Conservation (phyloP, 2,888 invertebrate species). For the Mechanitis mazaeus region DNA sequence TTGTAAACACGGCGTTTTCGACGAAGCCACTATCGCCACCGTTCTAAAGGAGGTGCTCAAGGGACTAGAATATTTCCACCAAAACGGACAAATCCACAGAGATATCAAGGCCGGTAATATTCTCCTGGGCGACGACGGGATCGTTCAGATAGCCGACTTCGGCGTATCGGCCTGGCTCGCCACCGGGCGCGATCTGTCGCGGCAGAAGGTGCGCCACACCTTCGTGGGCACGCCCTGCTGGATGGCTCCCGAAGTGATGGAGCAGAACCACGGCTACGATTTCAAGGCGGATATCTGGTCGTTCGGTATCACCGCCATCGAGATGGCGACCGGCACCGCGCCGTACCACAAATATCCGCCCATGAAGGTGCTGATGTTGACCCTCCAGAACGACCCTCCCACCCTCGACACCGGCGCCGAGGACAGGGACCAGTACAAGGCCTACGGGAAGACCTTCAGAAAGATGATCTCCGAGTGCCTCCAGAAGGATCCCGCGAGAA, state of each 20-base stretch:
- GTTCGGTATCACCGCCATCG: slow-evolving; percentile 98
- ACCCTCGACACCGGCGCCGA: slow-evolving; percentile 97
- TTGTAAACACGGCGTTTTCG: slow-evolving; percentile 97
- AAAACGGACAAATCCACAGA: slow-evolving; percentile 96
- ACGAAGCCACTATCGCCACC: slow-evolving; percentile 98
- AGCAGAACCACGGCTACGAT: slow-evolving; percentile 98
- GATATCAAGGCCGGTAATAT: slow-evolving; percentile 89
- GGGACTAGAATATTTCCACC: slow-evolving; percentile 98
- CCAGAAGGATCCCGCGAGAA: slow-evolving; percentile 96
- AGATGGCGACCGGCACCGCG: slow-evolving; percentile 99
- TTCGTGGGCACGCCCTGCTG: slow-evolving; percentile 99
- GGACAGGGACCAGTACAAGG: slow-evolving; percentile 99
- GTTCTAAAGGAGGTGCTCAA: slow-evolving; percentile 97
- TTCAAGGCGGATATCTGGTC: slow-evolving; percentile 93
- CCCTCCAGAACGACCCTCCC: slow-evolving; percentile 99
- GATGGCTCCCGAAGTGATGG: slow-evolving; percentile 99
- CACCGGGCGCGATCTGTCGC: slow-evolving; percentile 94
- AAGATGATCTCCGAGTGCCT: slow-evolving; percentile 99
- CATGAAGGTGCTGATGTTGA: slow-evolving; percentile 99
- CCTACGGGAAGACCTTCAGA: slow-evolving; percentile 97
- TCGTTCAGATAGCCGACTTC: slow-evolving; percentile 99
- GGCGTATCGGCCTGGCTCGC: slow-evolving; percentile 99
- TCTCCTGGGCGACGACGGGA: slow-evolving; percentile 96
- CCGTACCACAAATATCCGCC: slow-evolving; percentile 99
- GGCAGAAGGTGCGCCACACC: slow-evolving; percentile 98